These are phyloP conservation scores for Malachius bipustulatus DNA, from an alignment of 2,888 invertebrate genomes.

Conservation along the genomic window DNA sequence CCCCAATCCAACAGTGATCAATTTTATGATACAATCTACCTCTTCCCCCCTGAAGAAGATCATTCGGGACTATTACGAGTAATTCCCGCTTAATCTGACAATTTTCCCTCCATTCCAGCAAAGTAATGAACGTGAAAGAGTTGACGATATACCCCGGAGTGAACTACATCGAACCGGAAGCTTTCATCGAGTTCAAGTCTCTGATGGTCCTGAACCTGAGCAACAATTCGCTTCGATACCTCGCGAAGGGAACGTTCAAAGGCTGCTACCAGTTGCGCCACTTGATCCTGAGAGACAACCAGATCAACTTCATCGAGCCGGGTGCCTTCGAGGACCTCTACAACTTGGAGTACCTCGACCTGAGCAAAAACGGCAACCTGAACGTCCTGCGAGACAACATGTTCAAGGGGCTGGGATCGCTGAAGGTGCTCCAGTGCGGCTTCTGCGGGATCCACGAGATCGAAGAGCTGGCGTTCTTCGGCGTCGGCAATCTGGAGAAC, in stretches of 20 bases:
- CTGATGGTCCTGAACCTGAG: background rate
- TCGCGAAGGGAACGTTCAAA: background rate
- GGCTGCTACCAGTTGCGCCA: background rate
- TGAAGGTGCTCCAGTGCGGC: background rate
- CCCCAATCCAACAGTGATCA: too few species aligned
- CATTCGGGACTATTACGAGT: too few species aligned
- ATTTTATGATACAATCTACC: too few species aligned
- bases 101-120: too few species aligned
- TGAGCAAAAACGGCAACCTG: background rate
- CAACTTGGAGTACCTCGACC: background rate
- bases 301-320: background rate
- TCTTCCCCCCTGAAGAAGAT: too few species aligned
- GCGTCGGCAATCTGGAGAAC: background rate
- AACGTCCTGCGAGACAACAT: background rate
- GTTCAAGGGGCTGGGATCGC: background rate
- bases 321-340: background rate
- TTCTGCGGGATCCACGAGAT: background rate
- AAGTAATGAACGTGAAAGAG: background rate
- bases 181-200: background rate
- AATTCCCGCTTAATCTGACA: too few species aligned
- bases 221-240: background rate
- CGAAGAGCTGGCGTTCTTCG: background rate
- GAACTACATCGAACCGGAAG: background rate
- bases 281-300: background rate
- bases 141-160: conserved; percentile 1